Conservation (phyloP, 92 coral and sea anemone genomes). For the Palythoa grandis region DNA sequence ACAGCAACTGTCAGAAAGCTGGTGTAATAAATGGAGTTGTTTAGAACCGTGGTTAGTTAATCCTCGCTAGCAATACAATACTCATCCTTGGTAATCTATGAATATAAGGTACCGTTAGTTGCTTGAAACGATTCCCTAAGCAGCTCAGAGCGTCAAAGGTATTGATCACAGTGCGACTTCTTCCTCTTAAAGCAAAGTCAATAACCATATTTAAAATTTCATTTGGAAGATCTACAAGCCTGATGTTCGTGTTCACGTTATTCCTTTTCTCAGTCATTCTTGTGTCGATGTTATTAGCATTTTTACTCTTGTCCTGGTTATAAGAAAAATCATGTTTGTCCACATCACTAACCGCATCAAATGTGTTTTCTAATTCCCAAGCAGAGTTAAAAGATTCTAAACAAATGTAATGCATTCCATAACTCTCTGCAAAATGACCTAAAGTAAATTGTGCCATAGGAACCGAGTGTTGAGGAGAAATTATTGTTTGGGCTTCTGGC, state of each 20-base stretch:
- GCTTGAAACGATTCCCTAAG: not conserved
- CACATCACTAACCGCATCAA: not conserved
- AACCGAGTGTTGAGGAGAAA: not conserved
- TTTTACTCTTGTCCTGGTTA: not conserved
- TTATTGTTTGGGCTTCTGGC: not conserved
- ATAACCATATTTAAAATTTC: not conserved
- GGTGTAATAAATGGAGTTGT: no score
- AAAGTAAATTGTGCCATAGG: slow-evolving; percentile 1
- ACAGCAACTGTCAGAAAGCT: no score
- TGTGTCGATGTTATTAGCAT: not conserved
- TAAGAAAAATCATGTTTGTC: not conserved
- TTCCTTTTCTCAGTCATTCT: not conserved
- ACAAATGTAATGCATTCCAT: not conserved
- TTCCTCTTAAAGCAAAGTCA: slow-evolving; percentile 3
- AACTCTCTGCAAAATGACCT: not conserved
- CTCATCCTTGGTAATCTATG: slow-evolving; percentile 11
- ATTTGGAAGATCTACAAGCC: not conserved
- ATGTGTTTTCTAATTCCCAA: not conserved
- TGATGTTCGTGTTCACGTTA: not conserved
- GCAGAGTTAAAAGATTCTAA: not conserved
- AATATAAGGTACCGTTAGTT: not conserved
- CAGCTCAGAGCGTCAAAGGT: slow-evolving; percentile 1
- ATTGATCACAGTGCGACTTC: not conserved
- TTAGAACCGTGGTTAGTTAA: no score
- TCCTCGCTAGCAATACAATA: no score